These are phyloP conservation scores for Minunthozetes semirufus DNA, from an alignment of 2,888 invertebrate species.

Conservation along the genomic window DNA sequence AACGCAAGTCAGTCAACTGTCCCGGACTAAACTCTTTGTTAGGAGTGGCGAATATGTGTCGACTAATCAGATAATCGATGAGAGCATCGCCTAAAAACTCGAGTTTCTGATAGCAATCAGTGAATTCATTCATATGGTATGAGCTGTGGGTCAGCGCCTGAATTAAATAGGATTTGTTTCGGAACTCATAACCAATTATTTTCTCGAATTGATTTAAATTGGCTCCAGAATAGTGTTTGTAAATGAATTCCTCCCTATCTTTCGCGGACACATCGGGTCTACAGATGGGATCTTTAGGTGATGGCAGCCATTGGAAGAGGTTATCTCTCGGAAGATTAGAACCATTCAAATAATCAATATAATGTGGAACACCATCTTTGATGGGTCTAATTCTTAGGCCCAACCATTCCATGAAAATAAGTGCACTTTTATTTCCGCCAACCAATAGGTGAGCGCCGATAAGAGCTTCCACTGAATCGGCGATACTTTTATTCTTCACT, in stretches of 20 bases:
- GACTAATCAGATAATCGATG: conserved; percentile 79
- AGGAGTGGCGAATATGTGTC: conserved; percentile 67
- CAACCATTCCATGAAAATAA: conserved; percentile 60
- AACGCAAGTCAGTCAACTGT: conserved; percentile 81
- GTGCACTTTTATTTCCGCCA: conserved; percentile 53
- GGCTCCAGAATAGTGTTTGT: not conserved
- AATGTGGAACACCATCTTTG: not conserved
- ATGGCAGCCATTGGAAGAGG: not conserved
- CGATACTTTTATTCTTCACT: conserved; percentile 56
- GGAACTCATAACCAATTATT: conserved; percentile 67
- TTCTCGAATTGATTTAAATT: conserved; percentile 53
- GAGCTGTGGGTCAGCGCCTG: conserved; percentile 92
- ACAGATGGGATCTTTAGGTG: not conserved
- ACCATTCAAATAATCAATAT: not conserved
- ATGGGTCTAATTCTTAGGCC: conserved; percentile 50
- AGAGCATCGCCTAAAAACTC: conserved; percentile 90
- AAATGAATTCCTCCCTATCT: not conserved
- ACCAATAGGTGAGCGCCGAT: conserved; percentile 66
- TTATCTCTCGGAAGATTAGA: not conserved
- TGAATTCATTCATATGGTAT: conserved; percentile 68
- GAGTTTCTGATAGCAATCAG: conserved; percentile 58
- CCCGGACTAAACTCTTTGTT: conserved; percentile 64
- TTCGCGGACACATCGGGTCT: not conserved
- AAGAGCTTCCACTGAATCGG: conserved; percentile 78
- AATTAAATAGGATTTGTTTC: conserved; percentile 68